Percentiles rank a stretch among this genome's conserved stretches.
phyloP scores from a whole-genome alignment of 1,140 invertebrate genomes.

The Drosophila virilis region DNA sequence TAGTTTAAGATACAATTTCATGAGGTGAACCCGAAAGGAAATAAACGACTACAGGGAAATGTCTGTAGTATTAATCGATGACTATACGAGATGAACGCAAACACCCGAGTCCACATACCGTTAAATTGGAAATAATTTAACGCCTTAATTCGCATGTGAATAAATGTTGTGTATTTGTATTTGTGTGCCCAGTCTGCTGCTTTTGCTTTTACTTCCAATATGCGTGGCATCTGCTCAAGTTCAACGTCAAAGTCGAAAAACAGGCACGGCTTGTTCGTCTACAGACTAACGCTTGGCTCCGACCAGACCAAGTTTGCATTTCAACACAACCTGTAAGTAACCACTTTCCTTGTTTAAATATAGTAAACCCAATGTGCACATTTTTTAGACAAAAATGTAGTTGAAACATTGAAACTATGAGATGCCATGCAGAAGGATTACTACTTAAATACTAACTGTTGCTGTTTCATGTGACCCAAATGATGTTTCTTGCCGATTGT shows the following conservation, averaged over 20 bases:
- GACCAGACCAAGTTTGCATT: neutral
- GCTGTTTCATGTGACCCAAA: constrained; percentile 22
- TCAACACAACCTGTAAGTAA: neutral
- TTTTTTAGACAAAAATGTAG: neutral
- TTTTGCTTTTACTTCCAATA: constrained; percentile 36
- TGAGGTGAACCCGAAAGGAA: neutral
- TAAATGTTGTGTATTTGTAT: constrained; percentile 35
- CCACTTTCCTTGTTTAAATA: constrained; percentile 21
- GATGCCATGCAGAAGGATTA: neutral
- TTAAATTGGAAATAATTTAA: constrained; percentile 7
- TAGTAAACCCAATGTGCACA: neutral
- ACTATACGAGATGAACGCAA: neutral
- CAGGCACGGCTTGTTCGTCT: constrained; percentile 22
- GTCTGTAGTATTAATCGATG: neutral
- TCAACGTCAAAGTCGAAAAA: constrained; percentile 46
- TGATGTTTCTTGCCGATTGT: constrained; percentile 13
- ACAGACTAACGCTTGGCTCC: neutral
- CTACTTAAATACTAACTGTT: constrained; percentile 2
- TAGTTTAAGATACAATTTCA: no score
- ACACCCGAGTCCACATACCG: neutral
- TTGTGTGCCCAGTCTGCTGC: constrained; percentile 21
- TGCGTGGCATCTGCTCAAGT: constrained; percentile 53
- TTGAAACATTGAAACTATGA: constrained; percentile 6
- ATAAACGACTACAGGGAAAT: no score
- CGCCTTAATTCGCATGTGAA: constrained; percentile 47